Conservation (phyloP, 2,797 vertebrate genomes). For the Clarias platycephalus region DNA sequence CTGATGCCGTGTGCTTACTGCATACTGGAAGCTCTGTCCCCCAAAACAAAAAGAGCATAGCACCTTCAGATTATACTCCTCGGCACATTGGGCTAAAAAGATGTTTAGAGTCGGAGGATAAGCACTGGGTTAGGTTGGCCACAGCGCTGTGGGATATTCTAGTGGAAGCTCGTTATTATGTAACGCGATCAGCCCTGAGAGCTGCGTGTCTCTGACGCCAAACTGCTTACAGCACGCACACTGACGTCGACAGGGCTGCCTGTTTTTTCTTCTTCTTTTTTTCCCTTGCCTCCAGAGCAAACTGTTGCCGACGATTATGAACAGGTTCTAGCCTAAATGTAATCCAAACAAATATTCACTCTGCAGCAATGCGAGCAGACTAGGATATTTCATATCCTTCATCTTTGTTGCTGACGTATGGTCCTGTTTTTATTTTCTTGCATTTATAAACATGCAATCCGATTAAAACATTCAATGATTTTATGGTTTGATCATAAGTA, state of each 20-base stretch:
- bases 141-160: constrained; percentile 27
- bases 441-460: background rate
- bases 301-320: constrained; percentile 35
- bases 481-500: background rate
- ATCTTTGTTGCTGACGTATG: background rate
- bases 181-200: constrained; percentile 74
- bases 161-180: constrained; percentile 75
- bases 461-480: background rate
- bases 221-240: constrained; percentile 36
- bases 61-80: background rate
- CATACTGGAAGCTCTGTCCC: background rate
- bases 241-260: constrained; percentile 32
- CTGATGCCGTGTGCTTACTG: background rate
- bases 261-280: background rate
- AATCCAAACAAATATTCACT: background rate
- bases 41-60: background rate
- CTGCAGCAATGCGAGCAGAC: background rate
- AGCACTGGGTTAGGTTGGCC: constrained; percentile 27
- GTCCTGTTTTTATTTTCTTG: background rate
- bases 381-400: too few species aligned
- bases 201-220: constrained; percentile 50
- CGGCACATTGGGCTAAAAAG: constrained; percentile 8
- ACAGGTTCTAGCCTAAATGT: constrained; percentile 16
- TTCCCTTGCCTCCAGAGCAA: constrained; percentile 8
- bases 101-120: constrained; percentile 6